Percentiles rank a stretch among this genome's conserved stretches.
Evolutionary conservation across 1,140 invertebrate genomes (phyloP).

Genomic region (Pogonomyrmex barbatus): DNA sequence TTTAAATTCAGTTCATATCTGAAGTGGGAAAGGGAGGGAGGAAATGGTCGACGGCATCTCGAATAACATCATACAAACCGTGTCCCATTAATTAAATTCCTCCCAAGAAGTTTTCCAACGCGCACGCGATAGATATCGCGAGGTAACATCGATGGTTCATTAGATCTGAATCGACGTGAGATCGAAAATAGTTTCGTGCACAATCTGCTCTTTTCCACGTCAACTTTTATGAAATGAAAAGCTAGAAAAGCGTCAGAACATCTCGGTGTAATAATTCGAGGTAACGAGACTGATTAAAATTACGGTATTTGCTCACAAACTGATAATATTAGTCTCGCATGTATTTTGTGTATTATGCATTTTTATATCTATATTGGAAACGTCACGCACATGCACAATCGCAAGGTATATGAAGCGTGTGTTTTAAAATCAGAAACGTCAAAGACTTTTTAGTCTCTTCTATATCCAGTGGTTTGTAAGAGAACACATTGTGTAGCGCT

Average conservation of each 20-base stretch:
- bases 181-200: constrained; percentile 81
- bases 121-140: constrained; percentile 67
- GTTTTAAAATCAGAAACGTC: constrained; percentile 34
- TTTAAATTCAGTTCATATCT: constrained; percentile 84
- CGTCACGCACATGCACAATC: not conserved
- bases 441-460: constrained; percentile 49
- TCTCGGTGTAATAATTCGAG: not conserved
- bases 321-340: not conserved
- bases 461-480: constrained; percentile 20
- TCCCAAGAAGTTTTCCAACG: constrained; percentile 78
- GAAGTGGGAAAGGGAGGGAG: constrained; percentile 60
- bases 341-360: not conserved
- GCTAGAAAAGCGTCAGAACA: not conserved
- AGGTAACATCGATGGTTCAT: constrained; percentile 76
- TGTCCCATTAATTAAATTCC: constrained; percentile 84
- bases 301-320: not conserved
- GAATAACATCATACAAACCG: constrained; percentile 83
- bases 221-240: constrained; percentile 15
- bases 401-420: not conserved
- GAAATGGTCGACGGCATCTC: constrained; percentile 59
- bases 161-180: constrained; percentile 77
- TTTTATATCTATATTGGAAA: not conserved
- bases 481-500: constrained; percentile 35
- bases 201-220: constrained; percentile 71
- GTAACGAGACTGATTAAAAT: not conserved